Evolutionary conservation across 2,888 invertebrate species (phyloP), one percentile per base, ranked within the genome.

Genomic region (Hemicrepidius hirtus): DNA sequence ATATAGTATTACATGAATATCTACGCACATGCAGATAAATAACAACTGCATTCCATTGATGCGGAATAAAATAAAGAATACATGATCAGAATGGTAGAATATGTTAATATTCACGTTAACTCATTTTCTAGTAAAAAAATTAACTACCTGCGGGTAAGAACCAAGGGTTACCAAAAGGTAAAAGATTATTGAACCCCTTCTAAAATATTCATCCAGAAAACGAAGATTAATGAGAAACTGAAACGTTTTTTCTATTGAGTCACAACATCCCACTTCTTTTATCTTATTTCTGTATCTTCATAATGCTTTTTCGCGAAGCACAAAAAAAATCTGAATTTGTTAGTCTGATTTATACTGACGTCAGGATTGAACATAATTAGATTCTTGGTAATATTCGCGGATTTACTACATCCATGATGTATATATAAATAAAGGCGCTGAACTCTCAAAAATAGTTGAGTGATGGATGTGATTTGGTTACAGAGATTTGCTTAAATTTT

Each of bases 391-490:
- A 57, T n/a, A n/a, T 57, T 16, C 35, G 35, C 37, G 35, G n/a
- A 57, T 57, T 57, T 57, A 57, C 37, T 37, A 20, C 57, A 57
- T 57, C 12, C 18, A 57, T 37, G 57, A 37, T 57, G 35, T 57
- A 57, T 57, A 57, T 57, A 57, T 57, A 57, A 57, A 57, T 35
- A 37, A 53, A 35, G 57, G 37, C 35, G 57, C 16, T 35, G 57
- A 57, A 57, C 57, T 53, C 37, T 16, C 12, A 7, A 16, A 49
- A 13, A 24, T 24, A 57, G 32, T 57, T 37, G 55, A n/a, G 1
- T 24, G 16, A 20, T 50, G 50, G 7, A n/a, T 50, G n/a, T 16
- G 50, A 16, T 13, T 44, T 44, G 16, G n/a, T n/a, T n/a, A n/a
- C n/a, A n/a, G n/a, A n/a, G n/a, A n/a, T n/a, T n/a, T n/a, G n/a